A percentile compares a stretch with the other conserved stretches of the same genome.
phyloP scores from a whole-genome alignment of 2,797 vertebrate genomes.

The Margarornis squamiger region DNA sequence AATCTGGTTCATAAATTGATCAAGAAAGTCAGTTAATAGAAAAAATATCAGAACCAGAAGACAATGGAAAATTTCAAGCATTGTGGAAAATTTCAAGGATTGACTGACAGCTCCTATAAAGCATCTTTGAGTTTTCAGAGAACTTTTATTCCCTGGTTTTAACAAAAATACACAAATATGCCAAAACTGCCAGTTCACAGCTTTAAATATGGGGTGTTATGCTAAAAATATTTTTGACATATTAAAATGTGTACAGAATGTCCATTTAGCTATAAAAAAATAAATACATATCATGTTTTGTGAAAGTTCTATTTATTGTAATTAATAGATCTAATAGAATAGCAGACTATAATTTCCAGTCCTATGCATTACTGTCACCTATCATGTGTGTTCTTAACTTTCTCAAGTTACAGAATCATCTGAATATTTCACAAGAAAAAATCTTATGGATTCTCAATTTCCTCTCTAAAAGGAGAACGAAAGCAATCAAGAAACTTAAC shows the following conservation, averaged over 20 bases:
- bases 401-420: neutral
- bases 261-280: neutral
- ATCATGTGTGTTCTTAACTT: neutral
- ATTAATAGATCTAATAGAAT: neutral
- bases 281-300: neutral
- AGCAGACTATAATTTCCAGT: neutral
- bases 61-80: neutral
- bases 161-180: neutral
- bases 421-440: neutral
- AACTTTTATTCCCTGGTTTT: neutral
- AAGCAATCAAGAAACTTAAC: neutral
- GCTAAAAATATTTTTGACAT: neutral
- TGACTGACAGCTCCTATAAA: neutral
- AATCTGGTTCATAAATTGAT: constrained; percentile 1
- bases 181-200: neutral
- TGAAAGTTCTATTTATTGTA: neutral
- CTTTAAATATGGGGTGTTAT: neutral
- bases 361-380: neutral
- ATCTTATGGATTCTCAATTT: neutral
- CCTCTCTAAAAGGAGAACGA: neutral
- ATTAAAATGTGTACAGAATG: neutral
- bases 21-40: neutral
- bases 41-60: neutral
- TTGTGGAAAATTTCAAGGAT: neutral
- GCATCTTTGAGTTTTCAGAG: neutral